Percentiles rank a stretch among this genome's conserved stretches.
Evolutionary conservation across 2,113 vertebrate genomes (phyloP).

Genomic region (Muntiacus muntjak): DNA sequence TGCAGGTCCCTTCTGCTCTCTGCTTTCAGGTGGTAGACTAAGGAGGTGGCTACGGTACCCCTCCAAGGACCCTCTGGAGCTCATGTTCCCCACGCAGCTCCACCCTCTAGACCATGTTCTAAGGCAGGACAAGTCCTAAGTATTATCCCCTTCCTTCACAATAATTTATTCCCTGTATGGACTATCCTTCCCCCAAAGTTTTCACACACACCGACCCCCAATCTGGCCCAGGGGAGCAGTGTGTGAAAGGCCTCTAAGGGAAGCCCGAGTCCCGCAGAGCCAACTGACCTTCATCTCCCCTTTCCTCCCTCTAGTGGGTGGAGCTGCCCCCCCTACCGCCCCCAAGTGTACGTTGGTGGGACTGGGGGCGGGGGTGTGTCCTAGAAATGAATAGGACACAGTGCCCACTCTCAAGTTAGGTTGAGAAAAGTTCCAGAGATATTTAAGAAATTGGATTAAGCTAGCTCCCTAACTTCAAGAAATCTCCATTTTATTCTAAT

Average conservation of each 20-base stretch:
- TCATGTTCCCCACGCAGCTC: not conserved
- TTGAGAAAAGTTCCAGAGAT: not conserved
- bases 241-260: not conserved
- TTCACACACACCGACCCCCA: not conserved
- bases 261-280: not conserved
- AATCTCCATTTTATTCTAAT: not conserved
- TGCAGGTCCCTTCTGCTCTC: not conserved
- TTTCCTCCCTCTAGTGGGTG: not conserved
- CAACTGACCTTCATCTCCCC: not conserved
- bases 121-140: not conserved
- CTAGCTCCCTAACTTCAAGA: not conserved
- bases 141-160: not conserved
- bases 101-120: not conserved
- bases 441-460: conserved; percentile 20
- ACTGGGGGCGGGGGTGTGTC: not conserved
- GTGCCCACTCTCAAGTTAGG: not conserved
- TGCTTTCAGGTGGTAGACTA: not conserved
- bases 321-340: not conserved
- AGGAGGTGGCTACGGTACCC: not conserved
- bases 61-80: not conserved
- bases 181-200: not conserved
- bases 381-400: not conserved
- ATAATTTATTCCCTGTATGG: conserved; percentile 44
- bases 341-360: not conserved
- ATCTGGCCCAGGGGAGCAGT: not conserved